Base-by-base conservation (phyloP, 2,797 vertebrate genomes). In the Chelonia mydas region DNA sequence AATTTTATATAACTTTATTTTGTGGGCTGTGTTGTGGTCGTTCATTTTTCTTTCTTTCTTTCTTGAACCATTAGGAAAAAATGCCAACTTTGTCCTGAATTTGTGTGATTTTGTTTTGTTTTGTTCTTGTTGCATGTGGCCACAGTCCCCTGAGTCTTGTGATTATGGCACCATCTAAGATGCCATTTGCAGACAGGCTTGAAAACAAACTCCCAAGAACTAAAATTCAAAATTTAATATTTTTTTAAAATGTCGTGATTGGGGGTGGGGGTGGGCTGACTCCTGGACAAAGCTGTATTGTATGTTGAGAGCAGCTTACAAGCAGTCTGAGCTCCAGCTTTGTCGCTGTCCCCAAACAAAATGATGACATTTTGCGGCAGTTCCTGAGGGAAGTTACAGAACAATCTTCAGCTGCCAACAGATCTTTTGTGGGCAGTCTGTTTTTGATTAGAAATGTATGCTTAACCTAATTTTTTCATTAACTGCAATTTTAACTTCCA, bases 351-450 rank as follows among this genome's bases (percentile, higher is more conserved):
- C 85, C 95, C 87, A 96, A 89, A 95, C 77, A 91, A 96, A 93
- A 95, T 87, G 83, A 95, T 89, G 95, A 94, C 90, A 84, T 94
- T 94, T 96, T 87, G 80, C 84, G 88, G 90, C 74, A 81, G 78
- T 96, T 97, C 90, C 90, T 96, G 81, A 92, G 97, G 84, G 95
- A 96, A 92, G 93, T 85, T 97, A 94, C 93, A 92, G 94, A 94
- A 81, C 51, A 93, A 37, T 51, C 78, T 94, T 95, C 93, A 94
- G 59, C 90, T 95, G 96, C 93, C 94, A 96, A 90, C 91, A 94
- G 92, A 83, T 97, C 94, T 96, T 93, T 95, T 89, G 86, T 45
- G 90, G 96, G 81, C n/a, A 1, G 86, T 89, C 74, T 77, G 74
- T 1, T 89, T 97, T 83, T 78, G 87, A 95, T 96, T 92, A 92